phyloP scores from a whole-genome alignment of 2,113 vertebrate species.

The Heptranchias perlo region DNA sequence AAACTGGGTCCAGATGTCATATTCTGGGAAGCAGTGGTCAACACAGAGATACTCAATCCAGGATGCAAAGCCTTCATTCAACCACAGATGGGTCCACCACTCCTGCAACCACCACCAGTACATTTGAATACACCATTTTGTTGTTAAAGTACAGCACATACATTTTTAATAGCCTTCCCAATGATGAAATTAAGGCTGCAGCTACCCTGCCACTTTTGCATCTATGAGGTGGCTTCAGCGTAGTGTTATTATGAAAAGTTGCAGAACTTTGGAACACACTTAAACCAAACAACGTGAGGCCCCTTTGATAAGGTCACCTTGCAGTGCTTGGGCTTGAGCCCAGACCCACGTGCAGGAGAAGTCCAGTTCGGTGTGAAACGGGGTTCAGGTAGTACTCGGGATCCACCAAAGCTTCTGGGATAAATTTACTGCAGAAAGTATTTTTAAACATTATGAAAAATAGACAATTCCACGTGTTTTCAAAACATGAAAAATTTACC shows the following conservation, averaged over 20 bases:
- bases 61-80: constrained; percentile 96
- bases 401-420: background rate
- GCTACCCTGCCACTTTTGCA: background rate
- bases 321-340: background rate
- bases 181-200: background rate
- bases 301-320: background rate
- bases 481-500: background rate
- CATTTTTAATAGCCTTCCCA: background rate
- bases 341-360: background rate
- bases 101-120: constrained; percentile 61
- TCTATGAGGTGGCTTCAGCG: background rate
- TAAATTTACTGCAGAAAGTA: background rate
- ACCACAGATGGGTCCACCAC: constrained; percentile 99
- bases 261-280: background rate
- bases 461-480: background rate
- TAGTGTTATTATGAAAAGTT: background rate
- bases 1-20: constrained; percentile 98
- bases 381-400: background rate
- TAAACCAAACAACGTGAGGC: background rate
- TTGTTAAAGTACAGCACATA: background rate
- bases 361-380: no score
- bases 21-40: constrained; percentile 97
- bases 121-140: background rate
- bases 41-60: constrained; percentile 99
- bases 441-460: background rate